These are phyloP conservation scores for Amphimedon queenslandica DNA, from an alignment of 37 sponge, comb jelly and placozoan genomes.

Conservation along the genomic window DNA sequence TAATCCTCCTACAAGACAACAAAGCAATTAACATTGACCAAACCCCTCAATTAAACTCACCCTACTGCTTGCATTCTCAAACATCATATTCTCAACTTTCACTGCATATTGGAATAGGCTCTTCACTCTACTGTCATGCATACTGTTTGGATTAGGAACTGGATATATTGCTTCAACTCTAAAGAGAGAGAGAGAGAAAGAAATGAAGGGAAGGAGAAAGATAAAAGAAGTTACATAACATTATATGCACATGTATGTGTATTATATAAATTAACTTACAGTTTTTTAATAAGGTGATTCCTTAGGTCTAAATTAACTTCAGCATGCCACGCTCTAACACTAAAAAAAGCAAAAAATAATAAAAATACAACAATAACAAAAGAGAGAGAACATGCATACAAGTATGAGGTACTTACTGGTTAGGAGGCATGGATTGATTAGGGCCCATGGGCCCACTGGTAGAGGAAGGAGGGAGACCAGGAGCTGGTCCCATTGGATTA, in stretches of 20 bases:
- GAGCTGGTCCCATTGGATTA: too few species aligned
- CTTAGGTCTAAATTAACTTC: slow-evolving; percentile 70
- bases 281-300: slow-evolving; percentile 78
- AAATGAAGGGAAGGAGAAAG: too few species aligned
- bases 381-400: not conserved
- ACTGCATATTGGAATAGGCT: slow-evolving; percentile 79
- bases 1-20: slow-evolving; percentile 65
- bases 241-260: slow-evolving; percentile 5
- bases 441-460: too few species aligned
- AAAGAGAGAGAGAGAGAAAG: not conserved
- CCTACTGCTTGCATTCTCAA: slow-evolving; percentile 7
- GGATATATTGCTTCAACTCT: slow-evolving; percentile 89
- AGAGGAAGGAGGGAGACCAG: too few species aligned
- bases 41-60: not conserved
- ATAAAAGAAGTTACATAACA: too few species aligned
- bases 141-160: slow-evolving; percentile 64
- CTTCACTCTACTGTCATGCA: slow-evolving; percentile 70
- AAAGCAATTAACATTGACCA: too few species aligned
- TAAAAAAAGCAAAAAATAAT: not conserved
- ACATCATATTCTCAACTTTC: slow-evolving; percentile 81
- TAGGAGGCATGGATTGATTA: too few species aligned
- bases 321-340: slow-evolving; percentile 41
- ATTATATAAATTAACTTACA: slow-evolving; percentile 68
- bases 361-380: not conserved
- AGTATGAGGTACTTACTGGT: too few species aligned